Evolutionary conservation across 2,888 invertebrate genomes (phyloP).

Genomic region (Peribatodes rhomboidaria): DNA sequence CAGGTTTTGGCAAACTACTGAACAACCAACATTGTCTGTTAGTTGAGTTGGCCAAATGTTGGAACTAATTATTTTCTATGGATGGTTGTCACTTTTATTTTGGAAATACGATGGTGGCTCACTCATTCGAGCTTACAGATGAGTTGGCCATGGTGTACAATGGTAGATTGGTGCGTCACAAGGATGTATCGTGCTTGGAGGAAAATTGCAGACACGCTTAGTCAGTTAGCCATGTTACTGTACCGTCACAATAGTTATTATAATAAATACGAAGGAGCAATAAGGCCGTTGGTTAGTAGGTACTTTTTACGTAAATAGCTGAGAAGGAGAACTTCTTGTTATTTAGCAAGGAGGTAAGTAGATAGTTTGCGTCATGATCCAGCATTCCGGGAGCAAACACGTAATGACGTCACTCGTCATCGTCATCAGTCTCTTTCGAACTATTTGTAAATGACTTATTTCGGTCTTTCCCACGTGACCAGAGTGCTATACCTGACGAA

Average conservation of each 20-base stretch:
- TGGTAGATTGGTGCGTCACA: constrained; percentile 56
- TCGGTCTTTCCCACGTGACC: too few species aligned
- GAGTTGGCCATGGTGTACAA: constrained; percentile 50
- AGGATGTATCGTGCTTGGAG: constrained; percentile 53
- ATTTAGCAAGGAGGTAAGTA: too few species aligned
- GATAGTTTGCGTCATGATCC: too few species aligned
- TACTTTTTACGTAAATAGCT: too few species aligned
- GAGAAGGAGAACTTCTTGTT: too few species aligned
- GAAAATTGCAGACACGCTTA: constrained; percentile 53
- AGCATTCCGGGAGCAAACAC: too few species aligned
- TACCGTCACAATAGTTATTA: not conserved
- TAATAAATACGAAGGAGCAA: not conserved
- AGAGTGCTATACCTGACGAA: too few species aligned
- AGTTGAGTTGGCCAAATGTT: not conserved
- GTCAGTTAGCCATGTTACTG: constrained; percentile 1
- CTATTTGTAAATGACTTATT: too few species aligned
- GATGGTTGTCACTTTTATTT: not conserved
- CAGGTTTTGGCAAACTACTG: constrained; percentile 45
- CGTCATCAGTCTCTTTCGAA: too few species aligned
- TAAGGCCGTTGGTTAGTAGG: too few species aligned
- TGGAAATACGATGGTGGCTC: not conserved
- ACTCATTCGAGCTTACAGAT: not conserved
- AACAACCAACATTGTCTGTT: not conserved
- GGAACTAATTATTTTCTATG: not conserved
- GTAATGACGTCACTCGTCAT: too few species aligned